Base-by-base conservation (phyloP, 2,888 invertebrate genomes). In the Amblyteles armatorius region DNA sequence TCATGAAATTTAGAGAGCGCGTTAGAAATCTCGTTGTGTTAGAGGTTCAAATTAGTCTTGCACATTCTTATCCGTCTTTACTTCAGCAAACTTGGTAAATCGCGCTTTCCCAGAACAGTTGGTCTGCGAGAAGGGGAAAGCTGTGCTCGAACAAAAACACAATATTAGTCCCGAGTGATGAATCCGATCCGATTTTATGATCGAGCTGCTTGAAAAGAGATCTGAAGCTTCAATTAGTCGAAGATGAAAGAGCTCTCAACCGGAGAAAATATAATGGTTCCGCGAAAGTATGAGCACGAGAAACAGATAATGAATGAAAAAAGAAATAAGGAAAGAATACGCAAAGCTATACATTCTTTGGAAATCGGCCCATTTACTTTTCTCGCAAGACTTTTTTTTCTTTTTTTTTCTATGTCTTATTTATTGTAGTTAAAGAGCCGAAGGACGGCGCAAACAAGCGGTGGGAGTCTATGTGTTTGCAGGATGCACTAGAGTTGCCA, bases 381-480 rank as follows among this genome's bases (percentile, higher is more conserved):
- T 26, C 26, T 63, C 16, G n/a, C 5, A n/a, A 29, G 5, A 29
- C 29, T 29, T 29, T 7, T 33, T 19, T 36, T 22, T 73, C 0
- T 22, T 16, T 72, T 72, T 72, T 22, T 19, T 40, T 40, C 40
- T 40, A 40, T 40, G 9, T 52, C 57, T 26, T 63, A 57, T 60
- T 44, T 40, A 40, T 74, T 63, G 48, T 29, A 5, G 13, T 36
- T 19, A 36, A 40, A 48, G 44, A 48, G 16, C 26, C n/a, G 63
- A 48, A 67, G 40, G 40, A 67, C 19, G 36, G 19, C 19, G 11
- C 19, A 67, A 40, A 40, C 67, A 74, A 63, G 44, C 40, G 11
- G 16, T 44, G 29, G n/a, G 36, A 48, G 40, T 74, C 48, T 33
- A 36, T 60, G 67, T 67, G 48, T 74, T 73, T 73, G 13, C 60